A percentile compares a stretch with the other conserved stretches of the same genome.
These are phyloP conservation scores for Heteromurus nitidus DNA, from an alignment of 2,888 invertebrate species.

Conservation along the genomic window DNA sequence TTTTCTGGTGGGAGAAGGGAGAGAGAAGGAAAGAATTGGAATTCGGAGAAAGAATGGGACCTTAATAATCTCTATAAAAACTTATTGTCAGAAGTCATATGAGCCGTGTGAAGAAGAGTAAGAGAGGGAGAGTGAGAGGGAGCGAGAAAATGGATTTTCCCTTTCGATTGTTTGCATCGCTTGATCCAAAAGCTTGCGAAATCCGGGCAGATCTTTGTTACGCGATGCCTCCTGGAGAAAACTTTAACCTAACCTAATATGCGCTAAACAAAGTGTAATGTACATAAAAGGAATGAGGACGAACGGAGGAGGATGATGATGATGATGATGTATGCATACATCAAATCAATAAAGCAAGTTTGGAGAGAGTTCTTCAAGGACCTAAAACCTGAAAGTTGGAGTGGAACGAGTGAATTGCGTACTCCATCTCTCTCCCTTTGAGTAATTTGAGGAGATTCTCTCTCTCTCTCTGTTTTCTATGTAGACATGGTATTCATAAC, in stretches of 20 bases:
- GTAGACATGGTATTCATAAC: too few species aligned
- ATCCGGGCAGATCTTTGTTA: too few species aligned
- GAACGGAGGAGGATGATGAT: too few species aligned
- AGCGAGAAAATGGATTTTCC: too few species aligned
- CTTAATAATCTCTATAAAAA: conserved; percentile 24
- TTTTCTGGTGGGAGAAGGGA: not conserved
- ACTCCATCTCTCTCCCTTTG: too few species aligned
- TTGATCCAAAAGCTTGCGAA: conserved; percentile 6
- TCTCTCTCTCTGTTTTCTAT: too few species aligned
- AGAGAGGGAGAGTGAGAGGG: not conserved
- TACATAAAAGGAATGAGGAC: not conserved
- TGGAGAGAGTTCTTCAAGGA: not conserved
- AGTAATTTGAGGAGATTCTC: too few species aligned
- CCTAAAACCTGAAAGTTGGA: not conserved
- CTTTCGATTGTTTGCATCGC: not conserved
- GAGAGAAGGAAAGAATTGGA: not conserved
- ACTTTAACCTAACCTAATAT: not conserved
- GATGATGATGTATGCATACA: not conserved
- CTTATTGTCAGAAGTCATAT: not conserved
- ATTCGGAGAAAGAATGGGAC: conserved; percentile 8
- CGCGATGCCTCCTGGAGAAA: too few species aligned
- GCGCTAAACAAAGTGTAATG: not conserved
- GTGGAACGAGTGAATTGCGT: too few species aligned
- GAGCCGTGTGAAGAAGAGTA: not conserved
- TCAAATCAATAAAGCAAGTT: not conserved